A percentile compares a stretch with the other conserved stretches of the same genome.
phyloP scores from a whole-genome alignment of 2,113 vertebrate genomes.

The Vidua chalybeata region DNA sequence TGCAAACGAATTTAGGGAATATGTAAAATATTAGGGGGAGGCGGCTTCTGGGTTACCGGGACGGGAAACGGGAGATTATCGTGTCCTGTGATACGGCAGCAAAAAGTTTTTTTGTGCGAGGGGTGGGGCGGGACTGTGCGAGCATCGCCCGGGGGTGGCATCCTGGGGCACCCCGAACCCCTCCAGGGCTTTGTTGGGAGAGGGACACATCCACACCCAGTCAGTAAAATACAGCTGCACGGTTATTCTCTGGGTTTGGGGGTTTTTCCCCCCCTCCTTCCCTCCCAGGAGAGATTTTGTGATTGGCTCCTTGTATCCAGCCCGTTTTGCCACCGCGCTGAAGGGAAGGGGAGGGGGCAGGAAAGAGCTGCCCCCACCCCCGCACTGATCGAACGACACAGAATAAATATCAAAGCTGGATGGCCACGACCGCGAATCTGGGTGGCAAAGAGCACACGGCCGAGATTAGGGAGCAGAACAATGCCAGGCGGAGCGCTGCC shows the following conservation, averaged over 20 bases:
- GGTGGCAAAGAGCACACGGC: background rate
- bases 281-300: background rate
- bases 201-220: background rate
- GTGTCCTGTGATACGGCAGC: constrained; percentile 22
- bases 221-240: background rate
- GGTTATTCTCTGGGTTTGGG: background rate
- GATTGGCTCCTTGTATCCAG: constrained; percentile 48
- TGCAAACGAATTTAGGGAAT: constrained; percentile 71
- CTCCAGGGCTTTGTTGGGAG: background rate
- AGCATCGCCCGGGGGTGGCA: background rate
- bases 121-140: accelerated
- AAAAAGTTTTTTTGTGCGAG: constrained; percentile 54
- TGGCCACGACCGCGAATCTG: background rate
- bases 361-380: background rate
- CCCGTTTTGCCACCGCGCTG: background rate
- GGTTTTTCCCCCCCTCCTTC: background rate
- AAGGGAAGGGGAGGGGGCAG: background rate
- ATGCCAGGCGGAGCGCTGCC: constrained; percentile 25
- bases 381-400: background rate
- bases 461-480: constrained; percentile 28
- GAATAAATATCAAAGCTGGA: constrained; percentile 4
- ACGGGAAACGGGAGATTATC: background rate
- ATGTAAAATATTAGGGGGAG: constrained; percentile 11
- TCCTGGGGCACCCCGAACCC: background rate
- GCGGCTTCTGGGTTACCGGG: constrained; percentile 57